These are phyloP conservation scores for Lochmaea crataegi DNA, from an alignment of 2,888 invertebrate species.

Conservation along the genomic window DNA sequence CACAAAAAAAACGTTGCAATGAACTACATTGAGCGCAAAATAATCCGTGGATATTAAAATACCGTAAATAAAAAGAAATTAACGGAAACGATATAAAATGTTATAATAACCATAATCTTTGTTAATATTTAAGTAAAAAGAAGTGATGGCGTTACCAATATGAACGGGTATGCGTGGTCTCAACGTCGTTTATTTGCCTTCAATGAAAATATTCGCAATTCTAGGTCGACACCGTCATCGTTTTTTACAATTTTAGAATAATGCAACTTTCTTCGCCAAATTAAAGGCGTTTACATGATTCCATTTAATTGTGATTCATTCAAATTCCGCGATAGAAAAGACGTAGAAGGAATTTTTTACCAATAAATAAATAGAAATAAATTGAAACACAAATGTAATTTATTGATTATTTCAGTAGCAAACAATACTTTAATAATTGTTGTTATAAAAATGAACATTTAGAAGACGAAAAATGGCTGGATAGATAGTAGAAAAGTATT, in stretches of 20 bases:
- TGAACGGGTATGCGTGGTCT: neutral
- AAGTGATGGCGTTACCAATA: neutral
- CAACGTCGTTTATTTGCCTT: conserved; percentile 1
- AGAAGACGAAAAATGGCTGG: no score
- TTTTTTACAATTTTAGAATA: neutral
- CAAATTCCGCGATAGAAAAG: neutral
- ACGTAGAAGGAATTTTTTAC: neutral
- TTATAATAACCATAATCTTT: neutral
- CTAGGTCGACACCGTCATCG: neutral
- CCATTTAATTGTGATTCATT: neutral
- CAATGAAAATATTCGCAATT: neutral
- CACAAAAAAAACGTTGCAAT: neutral
- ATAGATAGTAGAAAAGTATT: no score
- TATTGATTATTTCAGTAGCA: no score
- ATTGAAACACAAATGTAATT: no score
- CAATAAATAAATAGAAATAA: no score
- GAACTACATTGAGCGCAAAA: neutral
- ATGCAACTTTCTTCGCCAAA: neutral
- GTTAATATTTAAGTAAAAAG: neutral
- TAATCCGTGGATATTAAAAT: conserved; percentile 1
- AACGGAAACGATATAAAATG: neutral
- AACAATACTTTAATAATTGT: no score
- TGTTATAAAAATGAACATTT: no score
- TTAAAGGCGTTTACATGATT: neutral
- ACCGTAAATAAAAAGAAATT: neutral